A percentile compares a stretch with the other conserved stretches of the same genome.
These are phyloP conservation scores for Oxyruncus cristatus DNA, from an alignment of 2,113 vertebrate species.

Conservation along the genomic window DNA sequence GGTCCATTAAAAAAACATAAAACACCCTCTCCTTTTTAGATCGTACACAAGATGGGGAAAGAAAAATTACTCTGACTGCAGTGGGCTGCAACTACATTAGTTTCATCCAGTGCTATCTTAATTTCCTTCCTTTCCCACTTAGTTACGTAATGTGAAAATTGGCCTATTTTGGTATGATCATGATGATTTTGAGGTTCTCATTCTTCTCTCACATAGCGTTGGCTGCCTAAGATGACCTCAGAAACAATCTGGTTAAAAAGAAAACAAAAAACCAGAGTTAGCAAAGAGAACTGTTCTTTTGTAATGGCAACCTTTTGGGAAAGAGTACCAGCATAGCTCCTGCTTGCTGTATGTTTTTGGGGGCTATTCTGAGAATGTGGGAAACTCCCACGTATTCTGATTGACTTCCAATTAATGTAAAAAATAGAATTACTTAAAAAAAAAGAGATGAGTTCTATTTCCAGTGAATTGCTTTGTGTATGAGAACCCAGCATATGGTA, in stretches of 20 bases:
- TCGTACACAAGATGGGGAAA: constrained; percentile 87
- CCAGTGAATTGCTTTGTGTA: not conserved
- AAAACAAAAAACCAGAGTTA: not conserved
- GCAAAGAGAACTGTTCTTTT: not conserved
- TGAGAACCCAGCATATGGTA: not conserved
- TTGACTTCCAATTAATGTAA: not conserved
- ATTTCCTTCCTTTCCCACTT: constrained; percentile 87
- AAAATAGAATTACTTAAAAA: not conserved
- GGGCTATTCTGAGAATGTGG: not conserved
- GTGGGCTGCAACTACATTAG: constrained; percentile 87
- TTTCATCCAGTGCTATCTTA: constrained; percentile 88
- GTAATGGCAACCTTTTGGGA: not conserved
- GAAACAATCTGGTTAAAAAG: constrained; percentile 35
- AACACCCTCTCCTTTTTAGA: constrained; percentile 77
- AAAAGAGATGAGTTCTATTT: not conserved
- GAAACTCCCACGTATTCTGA: not conserved
- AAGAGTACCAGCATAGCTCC: not conserved
- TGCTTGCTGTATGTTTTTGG: not conserved
- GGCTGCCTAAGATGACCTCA: constrained; percentile 60
- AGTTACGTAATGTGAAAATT: constrained; percentile 91
- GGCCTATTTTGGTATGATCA: constrained; percentile 78
- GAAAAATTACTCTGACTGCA: constrained; percentile 86
- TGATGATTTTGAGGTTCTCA: constrained; percentile 80
- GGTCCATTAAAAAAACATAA: constrained; percentile 76
- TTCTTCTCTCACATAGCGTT: constrained; percentile 75